Base-by-base conservation (phyloP, 1,140 invertebrate genomes). In the Vanessa atalanta region DNA sequence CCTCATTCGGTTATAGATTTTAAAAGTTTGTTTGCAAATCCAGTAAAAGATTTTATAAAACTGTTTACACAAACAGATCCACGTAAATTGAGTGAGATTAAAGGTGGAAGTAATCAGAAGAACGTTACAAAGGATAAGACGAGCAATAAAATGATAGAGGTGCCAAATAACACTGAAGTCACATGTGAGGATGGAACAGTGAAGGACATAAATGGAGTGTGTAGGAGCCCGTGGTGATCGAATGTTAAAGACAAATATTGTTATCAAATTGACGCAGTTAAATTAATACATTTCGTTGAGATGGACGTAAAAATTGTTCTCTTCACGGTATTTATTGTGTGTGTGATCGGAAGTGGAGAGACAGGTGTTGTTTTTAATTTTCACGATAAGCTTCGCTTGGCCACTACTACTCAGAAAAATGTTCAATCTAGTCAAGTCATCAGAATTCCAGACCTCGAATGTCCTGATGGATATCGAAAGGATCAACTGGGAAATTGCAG, bases 261-360 rank as follows among this genome's bases (percentile, higher is more conserved):
- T 78, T 75, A 66, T 70, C 68, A 57, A 73, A 66, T 72, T 77
- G 72, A 73, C 83, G 83, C 88, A 90, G 89, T 91, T 73, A 75
- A 75, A 64, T 82, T 75, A 69, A 77, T 77, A 78, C 80, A 75
- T 79, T 83, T 78, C 83, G 72, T 81, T 83, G 83, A 86, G 86
- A 92, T 92, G 89, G 83, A 88, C 88, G 89, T 84, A 80, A 90
- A 88, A 84, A 79, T 80, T 80, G 88, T 88, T 78, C 70, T 91
- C 64, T 72, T 86, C 61, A 79, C 71, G 69, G 26, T 86, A 73
- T 63, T 86, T 57, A 50, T 79, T 57, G 64, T 84, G 47, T 72
- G 68, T 70, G 67, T 74, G 74, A 78, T 84, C 72, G 67, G 68
- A 37, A 53, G 74, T 53, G 79, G 67, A 23, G 51, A 82, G 64